Conservation (phyloP, 2,113 vertebrate genomes). For the Nothobranchius kuhntae region DNA sequence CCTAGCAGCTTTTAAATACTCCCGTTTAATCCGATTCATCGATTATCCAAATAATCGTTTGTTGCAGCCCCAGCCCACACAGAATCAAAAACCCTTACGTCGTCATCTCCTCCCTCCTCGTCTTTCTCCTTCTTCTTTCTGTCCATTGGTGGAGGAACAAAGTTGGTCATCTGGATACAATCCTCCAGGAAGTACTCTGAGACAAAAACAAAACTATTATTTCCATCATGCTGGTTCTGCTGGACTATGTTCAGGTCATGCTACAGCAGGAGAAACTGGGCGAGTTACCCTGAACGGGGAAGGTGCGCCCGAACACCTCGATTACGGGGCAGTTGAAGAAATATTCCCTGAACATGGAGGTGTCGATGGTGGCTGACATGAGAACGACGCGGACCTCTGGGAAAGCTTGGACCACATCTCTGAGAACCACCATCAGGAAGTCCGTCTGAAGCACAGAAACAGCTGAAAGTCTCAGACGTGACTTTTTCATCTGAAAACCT, state of each 20-base stretch:
- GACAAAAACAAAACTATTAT: not conserved
- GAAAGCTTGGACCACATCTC: conserved; percentile 90
- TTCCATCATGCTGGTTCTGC: too few species aligned
- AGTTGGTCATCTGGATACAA: conserved; percentile 95
- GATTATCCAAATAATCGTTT: too few species aligned
- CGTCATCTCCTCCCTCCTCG: too few species aligned
- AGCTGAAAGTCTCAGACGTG: not conserved
- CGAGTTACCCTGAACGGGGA: conserved; percentile 87
- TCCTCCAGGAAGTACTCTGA: conserved; percentile 97
- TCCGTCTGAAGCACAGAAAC: conserved; percentile 82
- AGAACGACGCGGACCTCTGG: conserved; percentile 91
- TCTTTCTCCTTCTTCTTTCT: conserved; percentile 95
- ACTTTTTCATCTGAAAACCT: not conserved
- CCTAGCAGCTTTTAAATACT: too few species aligned
- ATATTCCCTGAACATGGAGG: conserved; percentile 95
- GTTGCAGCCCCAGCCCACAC: too few species aligned
- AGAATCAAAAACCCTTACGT: too few species aligned
- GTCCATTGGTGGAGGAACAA: conserved; percentile 89
- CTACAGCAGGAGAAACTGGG: too few species aligned
- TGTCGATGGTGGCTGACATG: conserved; percentile 99
- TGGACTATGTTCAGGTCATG: too few species aligned
- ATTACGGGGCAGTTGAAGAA: conserved; percentile 93
- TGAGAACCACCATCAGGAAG: conserved; percentile 94
- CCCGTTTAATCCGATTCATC: too few species aligned
- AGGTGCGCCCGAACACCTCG: conserved; percentile 93